Conservation (phyloP, 2,888 invertebrate genomes). For the Panopea generosa region DNA sequence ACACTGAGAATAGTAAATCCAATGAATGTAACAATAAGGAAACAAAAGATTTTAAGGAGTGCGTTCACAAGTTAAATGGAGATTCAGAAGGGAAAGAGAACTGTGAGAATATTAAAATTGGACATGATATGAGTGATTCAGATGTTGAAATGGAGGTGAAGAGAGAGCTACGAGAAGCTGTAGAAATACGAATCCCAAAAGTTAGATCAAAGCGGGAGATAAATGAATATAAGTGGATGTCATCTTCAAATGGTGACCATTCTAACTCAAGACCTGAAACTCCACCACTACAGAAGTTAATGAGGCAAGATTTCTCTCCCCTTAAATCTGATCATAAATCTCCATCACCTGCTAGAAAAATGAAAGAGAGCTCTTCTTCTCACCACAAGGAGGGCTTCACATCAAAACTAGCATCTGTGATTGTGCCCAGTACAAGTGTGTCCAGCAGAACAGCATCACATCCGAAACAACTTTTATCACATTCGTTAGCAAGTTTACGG, state of each 20-base stretch:
- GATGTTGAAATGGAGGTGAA: constrained; percentile 52
- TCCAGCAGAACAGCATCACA: constrained; percentile 60
- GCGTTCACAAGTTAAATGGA: neutral
- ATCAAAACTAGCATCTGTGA: constrained; percentile 62
- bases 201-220: constrained; percentile 22
- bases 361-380: constrained; percentile 35
- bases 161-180: constrained; percentile 47
- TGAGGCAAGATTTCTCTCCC: constrained; percentile 69
- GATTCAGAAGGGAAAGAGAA: constrained; percentile 29
- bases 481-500: constrained; percentile 52
- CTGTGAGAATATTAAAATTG: neutral
- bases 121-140: constrained; percentile 26
- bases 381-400: constrained; percentile 58
- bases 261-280: constrained; percentile 60
- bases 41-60: constrained; percentile 4
- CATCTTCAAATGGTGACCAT: constrained; percentile 16
- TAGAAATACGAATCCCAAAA: constrained; percentile 47
- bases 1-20: constrained; percentile 4
- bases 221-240: constrained; percentile 47
- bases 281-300: constrained; percentile 69
- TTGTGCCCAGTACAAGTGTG: constrained; percentile 56
- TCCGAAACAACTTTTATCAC: constrained; percentile 67
- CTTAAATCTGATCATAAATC: constrained; percentile 56
- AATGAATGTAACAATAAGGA: constrained; percentile 6
- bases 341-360: constrained; percentile 65